These are phyloP conservation scores for Trichogramma pretiosum DNA, from an alignment of 1,140 invertebrate species.

Conservation along the genomic window DNA sequence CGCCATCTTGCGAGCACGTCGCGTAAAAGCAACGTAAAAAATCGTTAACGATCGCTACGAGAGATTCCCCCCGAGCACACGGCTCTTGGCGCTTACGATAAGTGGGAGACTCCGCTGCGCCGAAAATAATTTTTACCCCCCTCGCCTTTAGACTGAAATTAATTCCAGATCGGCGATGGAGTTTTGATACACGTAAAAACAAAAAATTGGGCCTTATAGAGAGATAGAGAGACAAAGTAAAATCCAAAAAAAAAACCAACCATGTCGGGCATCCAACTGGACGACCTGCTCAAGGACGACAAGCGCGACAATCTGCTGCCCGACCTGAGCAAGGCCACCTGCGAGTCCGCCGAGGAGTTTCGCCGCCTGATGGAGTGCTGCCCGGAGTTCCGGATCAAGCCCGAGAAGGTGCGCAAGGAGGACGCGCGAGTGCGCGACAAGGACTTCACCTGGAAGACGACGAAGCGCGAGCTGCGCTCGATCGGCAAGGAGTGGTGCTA, in stretches of 20 bases:
- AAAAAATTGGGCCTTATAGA: no score
- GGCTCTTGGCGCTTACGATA: no score
- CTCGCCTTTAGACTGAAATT: not conserved
- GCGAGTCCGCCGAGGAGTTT: slow-evolving; percentile 71
- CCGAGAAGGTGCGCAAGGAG: slow-evolving; percentile 60
- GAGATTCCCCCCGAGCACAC: no score
- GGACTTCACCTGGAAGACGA: slow-evolving; percentile 56
- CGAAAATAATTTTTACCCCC: not conserved
- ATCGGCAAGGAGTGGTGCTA: slow-evolving; percentile 57
- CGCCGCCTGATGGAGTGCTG: slow-evolving; percentile 72
- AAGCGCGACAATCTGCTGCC: slow-evolving; percentile 73
- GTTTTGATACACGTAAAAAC: no score
- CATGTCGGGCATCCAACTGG: slow-evolving; percentile 61
- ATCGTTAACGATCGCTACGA: no score
- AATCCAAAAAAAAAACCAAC: no score
- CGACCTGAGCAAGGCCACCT: slow-evolving; percentile 71
- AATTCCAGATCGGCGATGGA: no score
- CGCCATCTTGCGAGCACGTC: no score
- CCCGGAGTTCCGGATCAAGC: slow-evolving; percentile 80
- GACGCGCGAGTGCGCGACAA: slow-evolving; percentile 45
- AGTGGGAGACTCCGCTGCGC: no score
- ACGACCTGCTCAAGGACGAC: slow-evolving; percentile 75
- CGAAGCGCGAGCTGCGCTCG: slow-evolving; percentile 54
- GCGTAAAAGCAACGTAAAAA: no score
- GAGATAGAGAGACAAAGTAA: not conserved